A percentile compares a stretch with the other conserved stretches of the same genome.
Evolutionary conservation across 2,888 invertebrate species (phyloP).

Genomic region (Tridacna gigas): DNA sequence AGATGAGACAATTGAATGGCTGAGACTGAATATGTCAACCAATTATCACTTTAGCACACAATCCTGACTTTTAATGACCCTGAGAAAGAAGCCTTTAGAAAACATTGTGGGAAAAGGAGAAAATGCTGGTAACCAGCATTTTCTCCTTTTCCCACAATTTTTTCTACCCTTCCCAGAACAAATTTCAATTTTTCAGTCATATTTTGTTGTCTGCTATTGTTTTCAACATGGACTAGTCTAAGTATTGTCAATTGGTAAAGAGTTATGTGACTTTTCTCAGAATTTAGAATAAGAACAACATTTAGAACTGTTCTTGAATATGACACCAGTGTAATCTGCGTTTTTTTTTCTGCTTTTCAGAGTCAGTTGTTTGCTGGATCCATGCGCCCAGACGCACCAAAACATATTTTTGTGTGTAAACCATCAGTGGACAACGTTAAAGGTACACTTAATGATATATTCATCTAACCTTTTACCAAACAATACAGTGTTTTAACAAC

Average conservation of each 20-base stretch:
- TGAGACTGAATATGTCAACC: too few relatives aligned
- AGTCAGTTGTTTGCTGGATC: constrained; percentile 65
- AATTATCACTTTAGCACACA: too few relatives aligned
- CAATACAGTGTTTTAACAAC: too few relatives aligned
- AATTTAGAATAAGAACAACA: too few relatives aligned
- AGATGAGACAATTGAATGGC: too few relatives aligned
- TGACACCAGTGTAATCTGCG: not conserved
- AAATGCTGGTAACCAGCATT: constrained; percentile 1
- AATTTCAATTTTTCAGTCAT: too few relatives aligned
- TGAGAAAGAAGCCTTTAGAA: too few relatives aligned
- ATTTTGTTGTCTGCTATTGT: not conserved
- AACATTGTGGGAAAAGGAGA: constrained; percentile 6
- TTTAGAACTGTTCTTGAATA: not conserved
- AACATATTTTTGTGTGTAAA: constrained; percentile 90
- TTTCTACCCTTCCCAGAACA: too few relatives aligned
- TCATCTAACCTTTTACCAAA: not conserved
- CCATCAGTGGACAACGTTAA: constrained; percentile 86
- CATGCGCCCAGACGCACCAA: constrained; percentile 64
- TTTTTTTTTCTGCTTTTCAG: constrained; percentile 42
- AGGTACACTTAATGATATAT: constrained; percentile 83
- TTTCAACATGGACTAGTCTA: too few relatives aligned
- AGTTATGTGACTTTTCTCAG: too few relatives aligned
- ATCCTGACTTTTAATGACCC: too few relatives aligned
- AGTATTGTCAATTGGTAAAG: too few relatives aligned
- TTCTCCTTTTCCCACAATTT: not conserved